phyloP scores from a whole-genome alignment of 2,888 invertebrate genomes.

The Apantesis nais region DNA sequence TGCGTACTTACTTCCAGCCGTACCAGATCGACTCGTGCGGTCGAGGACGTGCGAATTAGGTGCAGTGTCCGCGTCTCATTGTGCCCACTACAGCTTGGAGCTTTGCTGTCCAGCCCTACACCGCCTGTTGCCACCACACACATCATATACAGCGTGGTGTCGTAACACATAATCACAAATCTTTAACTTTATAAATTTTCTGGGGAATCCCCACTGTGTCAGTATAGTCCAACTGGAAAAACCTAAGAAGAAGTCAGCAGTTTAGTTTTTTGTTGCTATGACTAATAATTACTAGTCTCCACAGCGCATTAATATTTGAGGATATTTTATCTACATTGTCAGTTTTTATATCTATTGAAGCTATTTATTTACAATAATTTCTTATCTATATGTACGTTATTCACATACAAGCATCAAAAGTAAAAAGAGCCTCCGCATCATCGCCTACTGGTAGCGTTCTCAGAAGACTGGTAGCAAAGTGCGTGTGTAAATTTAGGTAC shows the following conservation, averaged over 20 bases:
- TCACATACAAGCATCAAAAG: too few species aligned
- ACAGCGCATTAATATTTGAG: not conserved
- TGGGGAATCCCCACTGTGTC: not conserved
- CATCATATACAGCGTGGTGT: conserved; percentile 55
- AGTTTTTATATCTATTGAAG: not conserved
- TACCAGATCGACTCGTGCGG: conserved; percentile 47
- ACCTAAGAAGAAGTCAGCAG: not conserved
- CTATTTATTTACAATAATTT: too few species aligned
- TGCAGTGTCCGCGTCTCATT: conserved; percentile 56
- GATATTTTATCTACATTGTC: not conserved
- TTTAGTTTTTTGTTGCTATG: not conserved
- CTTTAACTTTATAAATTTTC: not conserved
- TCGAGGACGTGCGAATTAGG: conserved; percentile 71
- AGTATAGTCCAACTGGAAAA: not conserved
- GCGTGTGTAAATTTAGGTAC: too few species aligned
- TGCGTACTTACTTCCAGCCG: conserved; percentile 49
- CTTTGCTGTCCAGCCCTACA: conserved; percentile 54
- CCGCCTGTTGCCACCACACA: conserved; percentile 48
- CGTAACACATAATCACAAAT: not conserved
- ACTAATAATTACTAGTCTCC: not conserved
- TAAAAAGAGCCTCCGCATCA: too few species aligned
- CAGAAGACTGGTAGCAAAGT: too few species aligned
- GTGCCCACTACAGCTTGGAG: conserved; percentile 47
- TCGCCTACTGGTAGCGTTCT: too few species aligned
- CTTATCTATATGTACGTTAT: too few species aligned